These are phyloP conservation scores for Varanus komodoensis DNA, from an alignment of 2,113 vertebrate species.

Conservation along the genomic window DNA sequence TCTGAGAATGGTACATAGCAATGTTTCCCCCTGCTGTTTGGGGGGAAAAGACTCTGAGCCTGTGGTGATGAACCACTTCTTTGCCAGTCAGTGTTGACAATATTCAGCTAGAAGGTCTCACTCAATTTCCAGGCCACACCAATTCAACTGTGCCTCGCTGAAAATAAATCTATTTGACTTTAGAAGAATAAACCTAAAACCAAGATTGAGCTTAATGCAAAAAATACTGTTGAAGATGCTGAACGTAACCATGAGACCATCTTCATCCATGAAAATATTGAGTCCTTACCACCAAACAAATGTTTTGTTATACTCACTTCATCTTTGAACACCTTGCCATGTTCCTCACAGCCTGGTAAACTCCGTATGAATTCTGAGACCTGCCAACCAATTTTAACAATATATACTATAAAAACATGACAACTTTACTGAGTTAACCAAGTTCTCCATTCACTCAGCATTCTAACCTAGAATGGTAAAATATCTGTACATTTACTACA, in stretches of 20 bases:
- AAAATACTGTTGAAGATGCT: background rate
- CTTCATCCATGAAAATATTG: background rate
- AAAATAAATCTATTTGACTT: background rate
- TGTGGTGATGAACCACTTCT: background rate
- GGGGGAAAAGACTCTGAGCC: background rate
- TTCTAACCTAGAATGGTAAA: background rate
- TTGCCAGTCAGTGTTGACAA: background rate
- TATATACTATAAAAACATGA: constrained; percentile 16
- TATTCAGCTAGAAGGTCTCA: too few relatives aligned
- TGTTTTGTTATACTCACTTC: constrained; percentile 76
- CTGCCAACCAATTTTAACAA: constrained; percentile 67
- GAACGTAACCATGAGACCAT: background rate
- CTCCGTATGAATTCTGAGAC: constrained; percentile 88
- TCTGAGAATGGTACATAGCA: background rate
- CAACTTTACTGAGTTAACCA: background rate
- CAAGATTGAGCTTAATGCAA: background rate
- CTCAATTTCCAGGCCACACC: background rate
- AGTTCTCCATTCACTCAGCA: background rate
- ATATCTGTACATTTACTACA: background rate
- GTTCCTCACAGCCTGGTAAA: constrained; percentile 87
- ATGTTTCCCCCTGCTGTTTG: too few relatives aligned
- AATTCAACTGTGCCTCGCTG: background rate
- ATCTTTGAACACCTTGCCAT: constrained; percentile 88
- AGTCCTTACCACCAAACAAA: background rate
- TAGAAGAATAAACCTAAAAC: background rate